Conservation (phyloP, 2,113 vertebrate species). For the Chamaea fasciata region DNA sequence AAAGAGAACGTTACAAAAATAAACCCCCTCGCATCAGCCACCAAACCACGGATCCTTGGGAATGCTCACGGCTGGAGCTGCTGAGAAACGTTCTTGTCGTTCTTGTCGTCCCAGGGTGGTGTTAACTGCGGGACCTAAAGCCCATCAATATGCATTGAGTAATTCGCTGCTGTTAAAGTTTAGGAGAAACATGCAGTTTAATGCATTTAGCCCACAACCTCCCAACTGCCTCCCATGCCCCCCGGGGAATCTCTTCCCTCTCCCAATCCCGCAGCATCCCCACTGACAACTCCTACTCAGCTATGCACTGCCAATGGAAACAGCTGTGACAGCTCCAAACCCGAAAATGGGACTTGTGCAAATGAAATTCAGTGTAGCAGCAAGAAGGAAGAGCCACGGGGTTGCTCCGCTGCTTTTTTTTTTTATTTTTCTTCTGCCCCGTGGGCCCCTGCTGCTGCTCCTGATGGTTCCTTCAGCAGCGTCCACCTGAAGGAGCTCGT, state of each 20-base stretch:
- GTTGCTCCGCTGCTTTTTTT: background rate
- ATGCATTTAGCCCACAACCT: constrained; percentile 51
- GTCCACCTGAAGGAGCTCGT: fast-evolving
- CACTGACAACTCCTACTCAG: constrained; percentile 62
- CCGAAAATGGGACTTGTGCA: constrained; percentile 56
- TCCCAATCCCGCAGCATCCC: constrained; percentile 51
- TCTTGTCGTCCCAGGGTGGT: background rate
- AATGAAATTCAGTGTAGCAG: constrained; percentile 60
- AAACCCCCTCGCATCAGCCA: background rate
- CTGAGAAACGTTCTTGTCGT: background rate
- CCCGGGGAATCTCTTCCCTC: constrained; percentile 55
- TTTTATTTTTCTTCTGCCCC: background rate
- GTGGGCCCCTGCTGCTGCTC: background rate
- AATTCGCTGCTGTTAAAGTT: constrained; percentile 24
- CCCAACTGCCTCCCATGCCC: constrained; percentile 54
- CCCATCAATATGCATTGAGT: background rate
- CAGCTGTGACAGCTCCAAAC: constrained; percentile 60
- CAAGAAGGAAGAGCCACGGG: constrained; percentile 1
- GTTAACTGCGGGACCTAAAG: background rate
- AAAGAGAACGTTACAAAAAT: background rate
- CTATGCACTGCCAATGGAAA: constrained; percentile 59
- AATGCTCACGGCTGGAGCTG: background rate
- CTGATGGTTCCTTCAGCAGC: background rate
- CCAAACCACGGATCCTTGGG: background rate
- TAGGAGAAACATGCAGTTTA: constrained; percentile 43